Evolutionary conservation across 2,797 vertebrate species (phyloP).

Genomic region (Sebastes taczanowskii): DNA sequence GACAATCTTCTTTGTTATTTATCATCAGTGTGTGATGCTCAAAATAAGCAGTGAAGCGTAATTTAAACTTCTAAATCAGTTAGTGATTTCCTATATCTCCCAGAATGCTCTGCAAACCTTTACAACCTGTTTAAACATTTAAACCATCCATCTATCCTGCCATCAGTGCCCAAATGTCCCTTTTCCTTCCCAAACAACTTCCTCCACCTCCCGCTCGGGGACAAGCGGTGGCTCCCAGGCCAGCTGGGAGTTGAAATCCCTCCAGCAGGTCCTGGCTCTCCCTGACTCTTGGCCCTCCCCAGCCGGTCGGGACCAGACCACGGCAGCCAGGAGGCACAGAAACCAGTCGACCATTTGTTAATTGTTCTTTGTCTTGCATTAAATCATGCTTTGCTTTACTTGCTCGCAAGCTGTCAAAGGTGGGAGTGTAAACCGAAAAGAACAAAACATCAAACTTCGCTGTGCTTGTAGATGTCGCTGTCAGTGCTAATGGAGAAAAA

Average conservation of each 20-base stretch:
- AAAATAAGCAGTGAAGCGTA: background rate
- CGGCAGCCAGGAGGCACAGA: background rate
- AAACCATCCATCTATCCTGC: background rate
- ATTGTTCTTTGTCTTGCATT: background rate
- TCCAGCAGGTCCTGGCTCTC: constrained; percentile 45
- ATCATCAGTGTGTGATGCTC: background rate
- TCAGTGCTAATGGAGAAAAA: background rate
- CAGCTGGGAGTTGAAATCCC: constrained; percentile 47
- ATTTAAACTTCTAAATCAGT: constrained; percentile 13
- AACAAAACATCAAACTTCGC: background rate
- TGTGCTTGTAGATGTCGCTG: background rate
- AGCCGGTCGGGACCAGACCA: background rate
- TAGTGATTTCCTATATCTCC: background rate
- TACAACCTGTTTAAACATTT: background rate
- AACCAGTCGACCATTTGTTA: background rate
- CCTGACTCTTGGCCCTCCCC: background rate
- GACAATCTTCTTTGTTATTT: background rate
- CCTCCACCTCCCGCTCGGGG: constrained; percentile 42
- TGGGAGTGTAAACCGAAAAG: background rate
- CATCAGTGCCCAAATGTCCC: background rate
- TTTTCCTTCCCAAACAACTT: background rate
- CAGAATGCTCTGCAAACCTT: background rate
- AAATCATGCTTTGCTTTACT: background rate
- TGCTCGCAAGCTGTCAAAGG: background rate
- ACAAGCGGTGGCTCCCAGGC: constrained; percentile 21